A percentile compares a stretch with the other conserved stretches of the same genome.
phyloP scores from a whole-genome alignment of 2,888 invertebrate species.

The Sympetrum striolatum region DNA sequence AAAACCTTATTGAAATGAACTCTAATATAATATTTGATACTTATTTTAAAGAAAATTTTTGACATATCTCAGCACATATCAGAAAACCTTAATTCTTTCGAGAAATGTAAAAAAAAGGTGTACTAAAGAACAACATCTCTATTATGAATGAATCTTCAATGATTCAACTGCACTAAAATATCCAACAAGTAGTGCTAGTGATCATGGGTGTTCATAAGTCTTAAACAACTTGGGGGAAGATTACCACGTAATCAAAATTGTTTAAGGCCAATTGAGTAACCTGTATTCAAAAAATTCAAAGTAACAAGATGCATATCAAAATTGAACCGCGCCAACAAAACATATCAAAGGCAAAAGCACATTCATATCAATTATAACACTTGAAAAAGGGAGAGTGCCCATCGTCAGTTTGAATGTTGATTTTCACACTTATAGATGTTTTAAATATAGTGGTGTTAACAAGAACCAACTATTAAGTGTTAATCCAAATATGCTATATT shows the following conservation, averaged over 20 bases:
- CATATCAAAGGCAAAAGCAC: slow-evolving; percentile 26
- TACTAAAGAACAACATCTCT: not conserved
- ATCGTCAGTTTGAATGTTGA: slow-evolving; percentile 26
- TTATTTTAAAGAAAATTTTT: slow-evolving; percentile 13
- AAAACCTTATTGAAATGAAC: slow-evolving; percentile 4
- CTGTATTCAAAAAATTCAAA: not conserved
- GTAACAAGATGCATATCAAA: slow-evolving; percentile 31
- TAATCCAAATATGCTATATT: slow-evolving; percentile 39
- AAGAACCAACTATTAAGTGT: slow-evolving; percentile 36
- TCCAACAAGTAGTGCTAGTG: not conserved
- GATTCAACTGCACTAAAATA: not conserved
- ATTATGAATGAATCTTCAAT: not conserved
- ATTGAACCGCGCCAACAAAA: slow-evolving; percentile 15
- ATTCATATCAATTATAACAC: not conserved
- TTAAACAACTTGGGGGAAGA: slow-evolving; percentile 15
- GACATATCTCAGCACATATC: slow-evolving; percentile 18
- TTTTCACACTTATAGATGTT: slow-evolving; percentile 36
- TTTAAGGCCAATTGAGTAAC: not conserved
- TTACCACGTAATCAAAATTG: slow-evolving; percentile 41
- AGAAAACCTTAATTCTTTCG: not conserved
- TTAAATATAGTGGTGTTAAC: slow-evolving; percentile 27
- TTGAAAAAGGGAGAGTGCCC: not conserved
- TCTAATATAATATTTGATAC: slow-evolving; percentile 26
- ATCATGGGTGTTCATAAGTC: slow-evolving; percentile 8
- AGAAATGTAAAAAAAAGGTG: not conserved